These are phyloP conservation scores for Nudaria mundana DNA, from an alignment of 2,888 invertebrate genomes.

Conservation along the genomic window DNA sequence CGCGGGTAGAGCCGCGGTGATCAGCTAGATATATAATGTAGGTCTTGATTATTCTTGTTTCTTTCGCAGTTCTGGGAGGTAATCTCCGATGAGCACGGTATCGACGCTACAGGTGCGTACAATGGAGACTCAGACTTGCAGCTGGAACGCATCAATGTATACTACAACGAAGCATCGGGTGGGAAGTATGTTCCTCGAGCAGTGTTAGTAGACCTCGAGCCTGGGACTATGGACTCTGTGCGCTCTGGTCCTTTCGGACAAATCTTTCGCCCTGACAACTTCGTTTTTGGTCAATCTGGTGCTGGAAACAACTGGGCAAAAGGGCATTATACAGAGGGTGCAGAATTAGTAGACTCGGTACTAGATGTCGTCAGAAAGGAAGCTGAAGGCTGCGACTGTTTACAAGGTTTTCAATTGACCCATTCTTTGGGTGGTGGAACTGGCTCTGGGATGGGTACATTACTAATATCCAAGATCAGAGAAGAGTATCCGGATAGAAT, in stretches of 20 bases:
- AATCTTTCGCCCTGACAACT: conserved; percentile 87
- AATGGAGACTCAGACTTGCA: conserved; percentile 86
- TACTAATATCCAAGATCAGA: conserved; percentile 83
- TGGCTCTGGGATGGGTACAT: conserved; percentile 87
- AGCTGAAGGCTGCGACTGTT: conserved; percentile 85
- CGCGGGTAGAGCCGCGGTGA: too few species aligned
- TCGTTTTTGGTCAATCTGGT: conserved; percentile 81
- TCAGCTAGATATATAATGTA: too few species aligned
- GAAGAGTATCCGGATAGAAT: conserved; percentile 89
- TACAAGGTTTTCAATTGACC: conserved; percentile 82
- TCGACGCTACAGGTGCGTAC: conserved; percentile 80
- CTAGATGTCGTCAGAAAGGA: conserved; percentile 81
- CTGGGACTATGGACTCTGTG: conserved; percentile 82
- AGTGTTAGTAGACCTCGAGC: conserved; percentile 62
- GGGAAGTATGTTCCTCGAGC: conserved; percentile 64
- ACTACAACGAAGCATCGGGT: conserved; percentile 84
- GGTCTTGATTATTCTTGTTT: too few species aligned
- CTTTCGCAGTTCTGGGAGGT: conserved; percentile 89
- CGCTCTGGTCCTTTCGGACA: conserved; percentile 83
- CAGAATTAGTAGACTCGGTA: conserved; percentile 82
- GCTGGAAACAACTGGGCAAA: conserved; percentile 83
- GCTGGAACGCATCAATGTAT: conserved; percentile 87
- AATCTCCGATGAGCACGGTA: conserved; percentile 89
- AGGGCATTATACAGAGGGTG: conserved; percentile 86
- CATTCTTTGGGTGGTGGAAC: conserved; percentile 88